phyloP scores from a whole-genome alignment of 2,113 vertebrate genomes.

The Crypturellus undulatus region DNA sequence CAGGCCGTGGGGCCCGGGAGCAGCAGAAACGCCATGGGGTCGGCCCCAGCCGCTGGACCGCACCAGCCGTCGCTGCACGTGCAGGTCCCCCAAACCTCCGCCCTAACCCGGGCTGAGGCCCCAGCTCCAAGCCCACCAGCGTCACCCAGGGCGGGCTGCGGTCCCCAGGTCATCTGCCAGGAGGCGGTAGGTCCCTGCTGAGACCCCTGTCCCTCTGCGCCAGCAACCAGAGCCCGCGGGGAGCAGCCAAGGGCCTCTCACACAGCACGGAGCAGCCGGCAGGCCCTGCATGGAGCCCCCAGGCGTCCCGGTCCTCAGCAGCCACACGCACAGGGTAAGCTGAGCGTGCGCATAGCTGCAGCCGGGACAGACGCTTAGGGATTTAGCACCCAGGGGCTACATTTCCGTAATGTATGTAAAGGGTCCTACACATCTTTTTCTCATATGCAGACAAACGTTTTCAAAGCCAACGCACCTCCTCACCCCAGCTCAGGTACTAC shows the following conservation, averaged over 20 bases:
- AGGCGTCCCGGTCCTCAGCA: neutral
- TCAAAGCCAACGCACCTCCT: constrained; percentile 3
- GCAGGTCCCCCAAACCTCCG: neutral
- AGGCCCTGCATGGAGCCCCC: neutral
- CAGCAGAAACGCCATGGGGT: neutral
- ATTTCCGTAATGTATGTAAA: neutral
- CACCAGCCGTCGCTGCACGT: rapidly evolving
- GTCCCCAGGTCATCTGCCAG: neutral
- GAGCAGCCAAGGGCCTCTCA: neutral
- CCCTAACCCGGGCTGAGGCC: rapidly evolving
- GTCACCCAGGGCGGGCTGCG: neutral
- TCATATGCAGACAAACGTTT: neutral
- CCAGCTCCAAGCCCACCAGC: neutral
- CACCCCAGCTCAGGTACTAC: constrained; percentile 11
- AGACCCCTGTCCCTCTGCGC: rapidly evolving
- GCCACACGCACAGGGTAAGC: neutral
- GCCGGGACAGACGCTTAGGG: neutral
- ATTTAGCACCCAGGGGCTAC: neutral
- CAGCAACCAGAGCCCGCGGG: neutral
- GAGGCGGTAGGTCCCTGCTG: neutral
- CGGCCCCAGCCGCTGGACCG: neutral
- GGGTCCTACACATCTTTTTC: neutral
- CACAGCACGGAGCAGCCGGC: neutral
- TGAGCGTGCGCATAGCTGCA: neutral
- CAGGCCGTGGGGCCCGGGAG: neutral